Base-by-base conservation (phyloP, 2,888 invertebrate species). In the Drosophila paranaensis region DNA sequence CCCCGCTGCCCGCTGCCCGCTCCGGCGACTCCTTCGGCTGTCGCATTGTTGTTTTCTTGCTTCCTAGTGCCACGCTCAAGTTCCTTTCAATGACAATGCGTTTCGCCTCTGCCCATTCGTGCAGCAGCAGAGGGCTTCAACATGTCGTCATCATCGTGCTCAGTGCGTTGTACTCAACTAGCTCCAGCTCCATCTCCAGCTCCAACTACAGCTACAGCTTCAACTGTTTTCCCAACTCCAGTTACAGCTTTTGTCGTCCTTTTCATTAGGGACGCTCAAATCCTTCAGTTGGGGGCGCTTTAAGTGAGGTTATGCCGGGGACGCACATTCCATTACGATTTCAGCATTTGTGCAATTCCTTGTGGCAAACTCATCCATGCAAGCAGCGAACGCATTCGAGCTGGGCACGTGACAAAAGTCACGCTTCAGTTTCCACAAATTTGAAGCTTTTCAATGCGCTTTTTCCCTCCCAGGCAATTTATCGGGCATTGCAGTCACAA, bases 71-170 rank as follows among this genome's bases (percentile, higher is more conserved):
- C 62, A 61, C 68, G 68, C 81, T 83, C 83, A 83, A 83, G 83
- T 88, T 83, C 84, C 84, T 84, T 84, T 84, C 88, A 84, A 84
- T 84, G 84, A 84, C 84, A 84, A 86, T 88, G 84, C 86, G 88
- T 84, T 65, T 33, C 42, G 64, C 33, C 33, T 43, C 67, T 66
- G 69, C 58, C 71, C 77, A 74, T 79, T 82, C 71, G 51, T 1
- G 13, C 11, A n/a, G 25, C 11, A 16, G 37, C 33, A 25, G 39
- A 39, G 54, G 40, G 27, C 1, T 25, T 67, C 65, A 72, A 63
- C 81, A 68, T 79, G 71, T 78, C 74, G 74, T 70, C 73, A 74
- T 70, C 73, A 74, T 63, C 68, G 60, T 68, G 50, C 73, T 74
- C 77, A 57, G 83, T 85, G 80, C 83, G 85, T 85, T 88, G 83